Evolutionary conservation across 2,797 vertebrate species (phyloP), one percentile per base, ranked within the genome.

Genomic region (Crax fasciolata): DNA sequence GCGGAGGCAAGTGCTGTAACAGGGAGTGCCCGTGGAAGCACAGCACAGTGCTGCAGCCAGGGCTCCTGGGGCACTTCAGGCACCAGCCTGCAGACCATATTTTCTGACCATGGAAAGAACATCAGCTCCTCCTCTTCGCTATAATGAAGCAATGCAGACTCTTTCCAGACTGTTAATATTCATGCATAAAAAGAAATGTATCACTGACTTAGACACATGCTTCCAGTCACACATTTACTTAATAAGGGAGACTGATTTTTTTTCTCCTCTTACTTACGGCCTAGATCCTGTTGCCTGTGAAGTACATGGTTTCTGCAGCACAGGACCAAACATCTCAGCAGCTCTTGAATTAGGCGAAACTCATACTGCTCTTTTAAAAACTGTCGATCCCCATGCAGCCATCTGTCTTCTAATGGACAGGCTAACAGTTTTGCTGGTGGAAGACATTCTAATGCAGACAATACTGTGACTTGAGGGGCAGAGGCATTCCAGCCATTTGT

Each of bases 211-310:
- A 72, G 55, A 59, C 39, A 30, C 1, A 1, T 46, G 48, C 44
- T 90, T 94, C 52, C 30, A 76, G 67, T 28, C 59, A 82, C 59
- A 65, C 6, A 0, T 94, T 80, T 86, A 46, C 90, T 87, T 88
- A 51, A 78, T 68, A 93, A 65, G 30, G 49, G 39, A 39, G 46
- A 75, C 66, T 75, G 84, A 72, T 76, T 89, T 91, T n/a, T 54
- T 82, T 52, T 9, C 32, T 70, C 86, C 1, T 0, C 52, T 84
- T 90, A 82, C 63, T 59, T 88, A 81, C 44, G 52, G 59, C 57
- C 81, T 87, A 77, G 52, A 71, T 94, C 11, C 67, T 84, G 10
- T 30, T 91, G 61, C 43, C 71, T 89, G 92, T 95, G 92, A 93
- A 89, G 84, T 51, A 25, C 38, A 46, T 57, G 38, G 38, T 55